These are phyloP conservation scores for Halictus ligatus DNA, from an alignment of 2,888 invertebrate species.

Conservation along the genomic window DNA sequence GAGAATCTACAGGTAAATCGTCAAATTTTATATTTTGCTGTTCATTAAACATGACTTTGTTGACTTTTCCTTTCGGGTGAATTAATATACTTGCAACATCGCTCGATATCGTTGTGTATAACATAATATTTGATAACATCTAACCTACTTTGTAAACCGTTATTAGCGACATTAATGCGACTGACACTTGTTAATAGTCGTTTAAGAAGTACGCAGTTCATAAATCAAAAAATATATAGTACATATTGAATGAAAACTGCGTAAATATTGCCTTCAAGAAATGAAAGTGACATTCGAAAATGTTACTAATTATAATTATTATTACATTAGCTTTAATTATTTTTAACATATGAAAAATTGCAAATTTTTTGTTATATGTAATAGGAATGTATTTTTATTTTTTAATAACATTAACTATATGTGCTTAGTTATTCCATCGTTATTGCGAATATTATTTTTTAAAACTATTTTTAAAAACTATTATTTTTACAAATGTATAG, in stretches of 20 bases:
- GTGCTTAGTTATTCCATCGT: background rate
- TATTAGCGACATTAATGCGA: background rate
- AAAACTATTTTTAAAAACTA: background rate
- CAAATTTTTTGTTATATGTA: background rate
- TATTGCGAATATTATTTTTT: background rate
- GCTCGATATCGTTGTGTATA: background rate
- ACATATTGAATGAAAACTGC: background rate
- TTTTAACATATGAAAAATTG: background rate
- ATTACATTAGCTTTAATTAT: background rate
- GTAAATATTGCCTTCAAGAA: background rate
- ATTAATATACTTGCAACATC: background rate
- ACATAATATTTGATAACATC: background rate
- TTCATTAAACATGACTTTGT: background rate
- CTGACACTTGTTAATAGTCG: slow-evolving; percentile 39
- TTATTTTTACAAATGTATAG: background rate
- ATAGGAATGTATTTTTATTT: background rate
- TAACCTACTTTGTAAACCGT: background rate
- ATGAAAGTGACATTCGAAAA: background rate
- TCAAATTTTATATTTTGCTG: background rate
- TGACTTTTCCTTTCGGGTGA: background rate
- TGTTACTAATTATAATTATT: background rate
- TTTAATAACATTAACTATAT: background rate
- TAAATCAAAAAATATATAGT: background rate
- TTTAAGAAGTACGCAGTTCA: background rate
- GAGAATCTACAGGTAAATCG: slow-evolving; percentile 14